Evolutionary conservation across 2,113 vertebrate genomes (phyloP), one percentile per base, ranked within the genome.

Genomic region (Neopipo cinnamomea): DNA sequence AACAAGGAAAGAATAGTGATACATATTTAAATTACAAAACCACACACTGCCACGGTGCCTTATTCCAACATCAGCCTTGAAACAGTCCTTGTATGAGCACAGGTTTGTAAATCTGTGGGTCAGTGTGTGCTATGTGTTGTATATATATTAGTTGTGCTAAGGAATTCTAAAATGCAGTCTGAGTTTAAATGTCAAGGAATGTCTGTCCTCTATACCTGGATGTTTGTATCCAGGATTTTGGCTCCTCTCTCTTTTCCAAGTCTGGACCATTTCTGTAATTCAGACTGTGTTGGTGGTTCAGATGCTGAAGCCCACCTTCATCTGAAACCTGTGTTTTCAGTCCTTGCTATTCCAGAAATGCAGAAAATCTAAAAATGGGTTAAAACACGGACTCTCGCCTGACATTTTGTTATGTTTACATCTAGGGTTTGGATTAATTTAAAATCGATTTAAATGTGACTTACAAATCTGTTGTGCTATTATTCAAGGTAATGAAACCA

Each of bases 401-500:
- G 66, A 14, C 5, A 18, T 12, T 56, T 93, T 35, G 9, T 56
- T 89, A 23, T 62, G 46, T 76, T 94, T 88, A 41, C 15, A 53
- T 58, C 53, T 75, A 86, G 25, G 28, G 39, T 86, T 94, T 86
- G 50, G 59, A 77, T 92, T 70, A 5, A 84, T 87, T 92, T 91
- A 50, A 92, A 89, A 92, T 84, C 1, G 0, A 78, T 96, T 95
- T 82, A 85, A 46, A 88, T 73, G 49, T 74, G 75, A 76, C 58
- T 73, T 87, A 62, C 3, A 12, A 70, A 89, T 72, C 77, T 85
- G 31, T 55, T 82, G 73, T 79, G 33, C 74, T 83, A 37, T 96
- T 70, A 88, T 65, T 81, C 66, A 92, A 78, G 41, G 49, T 81
- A 91, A 91, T 82, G 84, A 95, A 93, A 75, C 42, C 77, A 82